phyloP scores from a whole-genome alignment of 2,113 vertebrate genomes.

The Cairina moschata region DNA sequence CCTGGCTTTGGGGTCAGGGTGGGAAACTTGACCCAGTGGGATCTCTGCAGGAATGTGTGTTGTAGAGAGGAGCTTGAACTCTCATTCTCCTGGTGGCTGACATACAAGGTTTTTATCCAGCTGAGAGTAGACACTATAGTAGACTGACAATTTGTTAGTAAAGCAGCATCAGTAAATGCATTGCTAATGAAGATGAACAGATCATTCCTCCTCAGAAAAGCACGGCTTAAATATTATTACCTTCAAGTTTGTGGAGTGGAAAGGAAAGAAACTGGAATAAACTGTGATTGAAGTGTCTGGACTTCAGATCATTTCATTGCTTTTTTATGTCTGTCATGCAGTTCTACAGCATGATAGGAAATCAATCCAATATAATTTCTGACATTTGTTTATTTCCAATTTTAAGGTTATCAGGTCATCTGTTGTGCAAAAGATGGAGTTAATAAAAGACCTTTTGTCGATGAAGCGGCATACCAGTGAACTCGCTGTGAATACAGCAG shows the following conservation, averaged over 20 bases:
- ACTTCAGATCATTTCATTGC: background rate
- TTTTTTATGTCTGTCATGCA: background rate
- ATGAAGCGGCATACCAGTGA: background rate
- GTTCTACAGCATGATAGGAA: background rate
- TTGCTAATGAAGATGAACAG: background rate
- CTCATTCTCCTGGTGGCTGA: background rate
- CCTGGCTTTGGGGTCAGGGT: background rate
- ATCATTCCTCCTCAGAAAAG: slow-evolving; percentile 1
- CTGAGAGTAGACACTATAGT: background rate
- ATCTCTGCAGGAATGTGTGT: background rate
- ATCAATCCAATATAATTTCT: background rate
- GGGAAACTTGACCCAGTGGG: background rate
- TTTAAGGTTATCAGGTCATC: slow-evolving; percentile 81
- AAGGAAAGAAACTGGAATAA: background rate
- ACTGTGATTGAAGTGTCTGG: background rate
- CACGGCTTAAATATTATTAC: background rate
- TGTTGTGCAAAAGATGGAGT: slow-evolving; percentile 76
- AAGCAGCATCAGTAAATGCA: background rate
- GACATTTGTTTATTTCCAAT: background rate
- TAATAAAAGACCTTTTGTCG: slow-evolving; percentile 57
- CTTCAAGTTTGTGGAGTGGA: background rate
- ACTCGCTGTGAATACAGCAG: slow-evolving; percentile 46
- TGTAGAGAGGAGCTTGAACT: background rate
- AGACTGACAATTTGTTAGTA: background rate
- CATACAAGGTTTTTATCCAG: background rate